Conservation (phyloP, 2,888 invertebrate species). For the Crioceris asparagi region DNA sequence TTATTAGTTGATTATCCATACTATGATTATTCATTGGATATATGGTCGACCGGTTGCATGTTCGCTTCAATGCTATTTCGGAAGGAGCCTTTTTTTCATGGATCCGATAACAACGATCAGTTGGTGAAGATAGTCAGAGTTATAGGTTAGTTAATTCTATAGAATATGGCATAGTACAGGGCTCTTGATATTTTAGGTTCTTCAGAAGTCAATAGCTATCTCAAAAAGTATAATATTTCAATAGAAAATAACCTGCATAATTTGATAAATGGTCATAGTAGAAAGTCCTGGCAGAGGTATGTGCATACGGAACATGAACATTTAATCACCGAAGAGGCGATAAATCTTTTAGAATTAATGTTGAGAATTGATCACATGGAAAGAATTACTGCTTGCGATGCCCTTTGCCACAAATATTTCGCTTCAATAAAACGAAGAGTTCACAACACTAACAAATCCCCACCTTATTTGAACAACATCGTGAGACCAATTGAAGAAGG, state of each 20-base stretch:
- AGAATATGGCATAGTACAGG: no score
- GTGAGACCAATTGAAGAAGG: no score
- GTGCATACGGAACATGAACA: constrained; percentile 35
- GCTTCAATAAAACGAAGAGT: constrained; percentile 20
- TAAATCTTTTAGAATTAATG: constrained; percentile 32
- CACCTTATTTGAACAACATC: no score
- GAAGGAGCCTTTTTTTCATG: constrained; percentile 37
- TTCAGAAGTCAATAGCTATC: constrained; percentile 28
- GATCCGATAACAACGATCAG: constrained; percentile 35
- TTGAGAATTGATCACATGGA: constrained; percentile 35
- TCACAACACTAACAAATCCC: no score
- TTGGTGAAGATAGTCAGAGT: constrained; percentile 34
- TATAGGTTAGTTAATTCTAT: constrained; percentile 24
- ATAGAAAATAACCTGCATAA: constrained; percentile 26
- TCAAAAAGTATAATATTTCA: constrained; percentile 33
- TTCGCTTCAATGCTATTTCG: constrained; percentile 37
- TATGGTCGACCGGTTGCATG: constrained; percentile 38
- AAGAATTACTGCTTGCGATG: constrained; percentile 33
- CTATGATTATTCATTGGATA: constrained; percentile 37
- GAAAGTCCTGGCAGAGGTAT: constrained; percentile 36
- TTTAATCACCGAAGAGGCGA: constrained; percentile 32
- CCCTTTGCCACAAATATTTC: constrained; percentile 34
- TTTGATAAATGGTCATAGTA: constrained; percentile 27
- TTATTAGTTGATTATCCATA: constrained; percentile 34
- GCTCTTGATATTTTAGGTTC: constrained; percentile 30